These are phyloP conservation scores for Drosophila sucinea DNA, from an alignment of 1,140 invertebrate species.

Conservation along the genomic window DNA sequence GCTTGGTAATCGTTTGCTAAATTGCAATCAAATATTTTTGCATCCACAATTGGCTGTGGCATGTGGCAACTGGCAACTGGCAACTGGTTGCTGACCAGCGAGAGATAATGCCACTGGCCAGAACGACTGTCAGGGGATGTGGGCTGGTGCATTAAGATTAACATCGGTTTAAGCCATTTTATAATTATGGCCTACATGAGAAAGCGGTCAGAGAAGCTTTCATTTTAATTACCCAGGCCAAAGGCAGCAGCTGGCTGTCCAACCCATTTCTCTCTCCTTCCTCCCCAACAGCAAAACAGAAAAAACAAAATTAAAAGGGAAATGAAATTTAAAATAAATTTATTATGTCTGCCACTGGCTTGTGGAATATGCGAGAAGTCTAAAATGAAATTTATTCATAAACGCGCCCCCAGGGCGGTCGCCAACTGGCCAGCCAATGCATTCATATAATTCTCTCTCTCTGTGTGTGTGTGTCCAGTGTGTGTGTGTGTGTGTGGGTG, in stretches of 20 bases:
- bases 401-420: slow-evolving; percentile 51
- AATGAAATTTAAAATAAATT: slow-evolving; percentile 81
- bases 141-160: slow-evolving; percentile 66
- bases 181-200: slow-evolving; percentile 76
- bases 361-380: slow-evolving; percentile 67
- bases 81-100: slow-evolving; percentile 34
- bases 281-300: slow-evolving; percentile 2
- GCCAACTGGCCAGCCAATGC: slow-evolving; percentile 12
- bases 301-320: slow-evolving; percentile 45
- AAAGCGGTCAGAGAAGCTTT: slow-evolving; percentile 51
- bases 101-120: slow-evolving; percentile 35
- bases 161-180: slow-evolving; percentile 77
- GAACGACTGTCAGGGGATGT: slow-evolving; percentile 61
- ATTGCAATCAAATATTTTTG: slow-evolving; percentile 46
- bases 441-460: background rate
- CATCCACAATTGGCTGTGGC: background rate
- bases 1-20: slow-evolving; percentile 25
- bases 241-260: slow-evolving; percentile 39
- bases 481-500: slow-evolving; percentile 19
- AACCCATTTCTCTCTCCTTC: background rate
- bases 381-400: slow-evolving; percentile 82
- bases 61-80: slow-evolving; percentile 17
- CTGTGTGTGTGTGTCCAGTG: background rate
- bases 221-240: slow-evolving; percentile 69
- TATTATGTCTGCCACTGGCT: slow-evolving; percentile 70